phyloP scores from a whole-genome alignment of 1,140 invertebrate species.

The Cryptotermes secundus region DNA sequence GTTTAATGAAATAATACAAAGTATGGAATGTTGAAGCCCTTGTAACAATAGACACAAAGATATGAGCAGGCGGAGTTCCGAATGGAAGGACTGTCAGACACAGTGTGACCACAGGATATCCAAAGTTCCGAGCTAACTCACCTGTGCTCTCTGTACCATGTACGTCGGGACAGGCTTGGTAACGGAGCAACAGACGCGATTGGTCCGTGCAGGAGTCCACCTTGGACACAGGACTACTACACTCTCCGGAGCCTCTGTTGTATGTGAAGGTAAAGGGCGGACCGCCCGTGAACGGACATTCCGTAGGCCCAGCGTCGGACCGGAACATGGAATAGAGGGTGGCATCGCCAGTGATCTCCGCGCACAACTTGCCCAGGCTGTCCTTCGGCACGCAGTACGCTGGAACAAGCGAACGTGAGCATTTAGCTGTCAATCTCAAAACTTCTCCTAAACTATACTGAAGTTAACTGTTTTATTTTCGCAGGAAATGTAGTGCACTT shows the following conservation, averaged over 20 bases:
- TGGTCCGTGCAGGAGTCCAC: constrained; percentile 64
- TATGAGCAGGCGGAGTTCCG: too few relatives aligned
- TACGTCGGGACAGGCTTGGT: constrained; percentile 66
- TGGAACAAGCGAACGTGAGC: constrained; percentile 42
- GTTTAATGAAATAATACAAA: too few relatives aligned
- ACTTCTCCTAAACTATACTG: too few relatives aligned
- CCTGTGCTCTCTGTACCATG: constrained; percentile 45
- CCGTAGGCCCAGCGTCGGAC: constrained; percentile 61
- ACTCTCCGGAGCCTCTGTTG: constrained; percentile 77
- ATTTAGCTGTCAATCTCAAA: too few relatives aligned
- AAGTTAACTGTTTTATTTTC: too few relatives aligned
- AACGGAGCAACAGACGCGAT: constrained; percentile 60
- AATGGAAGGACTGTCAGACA: too few relatives aligned
- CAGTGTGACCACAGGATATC: too few relatives aligned
- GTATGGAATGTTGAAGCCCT: too few relatives aligned
- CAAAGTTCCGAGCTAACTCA: constrained; percentile 20
- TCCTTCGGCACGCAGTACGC: constrained; percentile 59
- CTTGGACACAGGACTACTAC: constrained; percentile 54
- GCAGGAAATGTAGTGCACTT: too few relatives aligned
- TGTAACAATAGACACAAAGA: too few relatives aligned
- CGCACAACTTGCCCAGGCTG: constrained; percentile 60
- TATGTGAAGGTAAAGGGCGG: constrained; percentile 81
- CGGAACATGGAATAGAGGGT: constrained; percentile 73
- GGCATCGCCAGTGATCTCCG: constrained; percentile 68
- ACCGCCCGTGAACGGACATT: constrained; percentile 72